Conservation (phyloP, 2,797 vertebrate genomes). For the Tamandua tetradactyla region DNA sequence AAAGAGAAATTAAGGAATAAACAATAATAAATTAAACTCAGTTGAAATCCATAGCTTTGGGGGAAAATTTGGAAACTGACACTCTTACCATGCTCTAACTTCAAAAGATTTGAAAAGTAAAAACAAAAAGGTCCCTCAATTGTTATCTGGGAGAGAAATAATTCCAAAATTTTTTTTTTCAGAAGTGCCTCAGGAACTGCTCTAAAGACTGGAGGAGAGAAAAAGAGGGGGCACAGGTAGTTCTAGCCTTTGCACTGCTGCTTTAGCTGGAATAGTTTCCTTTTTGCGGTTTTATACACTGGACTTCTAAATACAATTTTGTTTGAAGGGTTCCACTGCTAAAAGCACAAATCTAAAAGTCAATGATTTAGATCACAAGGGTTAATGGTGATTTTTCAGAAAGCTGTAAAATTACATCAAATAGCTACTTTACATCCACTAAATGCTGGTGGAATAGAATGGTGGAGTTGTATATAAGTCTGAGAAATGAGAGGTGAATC, state of each 20-base stretch:
- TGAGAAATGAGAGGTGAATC: background rate
- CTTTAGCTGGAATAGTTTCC: background rate
- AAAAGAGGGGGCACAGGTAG: background rate
- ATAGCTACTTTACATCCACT: background rate
- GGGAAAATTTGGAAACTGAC: background rate
- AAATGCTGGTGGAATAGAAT: background rate
- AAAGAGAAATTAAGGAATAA: background rate
- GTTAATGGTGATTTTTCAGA: background rate
- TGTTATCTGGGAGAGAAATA: background rate
- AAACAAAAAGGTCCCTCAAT: background rate
- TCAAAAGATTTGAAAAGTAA: conserved; percentile 6
- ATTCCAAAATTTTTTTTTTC: conserved; percentile 39
- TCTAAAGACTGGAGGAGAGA: background rate
- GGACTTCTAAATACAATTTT: conserved; percentile 6
- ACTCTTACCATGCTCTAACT: background rate
- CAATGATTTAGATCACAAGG: background rate
- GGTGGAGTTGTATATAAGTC: background rate
- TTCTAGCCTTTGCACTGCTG: background rate
- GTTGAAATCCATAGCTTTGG: background rate
- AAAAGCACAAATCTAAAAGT: conserved; percentile 15
- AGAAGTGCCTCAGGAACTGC: background rate
- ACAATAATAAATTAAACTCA: background rate
- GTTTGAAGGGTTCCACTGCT: background rate
- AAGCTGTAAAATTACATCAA: background rate
- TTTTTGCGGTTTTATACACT: background rate